Percentiles rank a stretch among this genome's conserved stretches.
These are phyloP conservation scores for Chiloscyllium punctatum DNA, from an alignment of 2,797 vertebrate species.

Conservation along the genomic window DNA sequence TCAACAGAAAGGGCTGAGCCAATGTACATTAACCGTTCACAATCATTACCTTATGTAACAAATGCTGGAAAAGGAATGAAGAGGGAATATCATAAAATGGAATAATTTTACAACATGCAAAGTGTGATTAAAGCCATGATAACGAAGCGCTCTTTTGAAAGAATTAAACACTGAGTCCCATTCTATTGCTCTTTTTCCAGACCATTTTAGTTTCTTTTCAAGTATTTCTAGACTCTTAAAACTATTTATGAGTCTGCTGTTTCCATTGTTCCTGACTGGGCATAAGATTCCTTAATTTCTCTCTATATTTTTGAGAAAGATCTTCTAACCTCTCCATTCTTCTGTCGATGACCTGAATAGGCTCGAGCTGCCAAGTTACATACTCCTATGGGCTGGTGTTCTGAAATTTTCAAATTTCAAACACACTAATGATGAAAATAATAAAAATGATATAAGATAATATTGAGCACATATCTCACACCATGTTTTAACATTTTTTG, in stretches of 20 bases:
- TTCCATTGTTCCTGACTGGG: not conserved
- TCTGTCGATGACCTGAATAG: not conserved
- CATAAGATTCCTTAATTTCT: not conserved
- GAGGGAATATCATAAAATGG: not conserved
- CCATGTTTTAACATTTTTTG: not conserved
- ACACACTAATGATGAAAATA: not conserved
- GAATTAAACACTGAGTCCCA: not conserved
- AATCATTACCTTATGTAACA: no score
- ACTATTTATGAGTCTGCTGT: not conserved
- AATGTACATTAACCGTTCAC: no score
- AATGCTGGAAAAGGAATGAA: not conserved
- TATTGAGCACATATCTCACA: not conserved
- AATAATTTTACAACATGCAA: not conserved
- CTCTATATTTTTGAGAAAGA: not conserved
- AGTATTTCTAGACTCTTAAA: not conserved
- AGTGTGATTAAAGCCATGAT: not conserved
- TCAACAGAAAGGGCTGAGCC: no score
- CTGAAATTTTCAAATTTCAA: not conserved
- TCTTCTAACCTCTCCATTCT: not conserved
- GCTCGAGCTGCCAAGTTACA: not conserved
- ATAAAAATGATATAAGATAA: not conserved
- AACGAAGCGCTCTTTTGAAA: not conserved
- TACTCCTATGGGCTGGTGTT: not conserved
- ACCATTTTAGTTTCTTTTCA: not conserved
- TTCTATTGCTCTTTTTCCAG: not conserved